Base-by-base conservation (phyloP, 2,113 vertebrate species). In the Microcebus jonahi region DNA sequence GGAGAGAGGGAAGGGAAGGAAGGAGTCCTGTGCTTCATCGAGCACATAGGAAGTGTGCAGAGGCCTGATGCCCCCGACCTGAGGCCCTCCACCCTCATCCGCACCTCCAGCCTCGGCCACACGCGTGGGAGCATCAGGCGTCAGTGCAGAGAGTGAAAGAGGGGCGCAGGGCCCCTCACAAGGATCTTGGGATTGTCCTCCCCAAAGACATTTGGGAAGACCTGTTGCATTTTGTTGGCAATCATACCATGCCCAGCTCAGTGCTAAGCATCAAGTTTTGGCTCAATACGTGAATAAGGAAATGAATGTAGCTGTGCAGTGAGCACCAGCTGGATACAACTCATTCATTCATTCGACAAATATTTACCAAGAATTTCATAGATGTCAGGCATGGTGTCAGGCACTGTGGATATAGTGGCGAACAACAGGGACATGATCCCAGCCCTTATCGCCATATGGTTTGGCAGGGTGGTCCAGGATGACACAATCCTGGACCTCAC, bases 21-120 rank as follows among this genome's bases (percentile, higher is more conserved):
- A 71, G 53, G 45, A 5, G 0, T 57, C 5, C 75, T 0, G 2
- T 20, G n/a, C 15, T 50, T 85, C 87, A 5, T 8, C 27, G 8
- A 82, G 42, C 68, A 8, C 73, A 6, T 4, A 3, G 0, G 48
- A 57, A 31, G 84, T 8, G 18, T 2, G 0, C 17, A n/a, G 48
- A 81, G 31, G n/a, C 15, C 68, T 3, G 57, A 31, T 12, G 39
- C 29, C 48, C 14, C 48, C 12, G 4, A 23, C 18, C 61, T 13
- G 1, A 82, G 67, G 55, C 55, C 81, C 48, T 67, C 89, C 50
- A 63, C 17, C 42, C 59, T 80, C 31, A 55, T 23, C 57, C 17
- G 27, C 13, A 57, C 7, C 55, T 39, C 34, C 25, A 31, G 48
- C n/a, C 73, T 34, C 9, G 4, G 65, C 21, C 57, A 42, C 71